These are phyloP conservation scores for Lerista edwardsae DNA, from an alignment of 2,797 vertebrate species.

Conservation along the genomic window DNA sequence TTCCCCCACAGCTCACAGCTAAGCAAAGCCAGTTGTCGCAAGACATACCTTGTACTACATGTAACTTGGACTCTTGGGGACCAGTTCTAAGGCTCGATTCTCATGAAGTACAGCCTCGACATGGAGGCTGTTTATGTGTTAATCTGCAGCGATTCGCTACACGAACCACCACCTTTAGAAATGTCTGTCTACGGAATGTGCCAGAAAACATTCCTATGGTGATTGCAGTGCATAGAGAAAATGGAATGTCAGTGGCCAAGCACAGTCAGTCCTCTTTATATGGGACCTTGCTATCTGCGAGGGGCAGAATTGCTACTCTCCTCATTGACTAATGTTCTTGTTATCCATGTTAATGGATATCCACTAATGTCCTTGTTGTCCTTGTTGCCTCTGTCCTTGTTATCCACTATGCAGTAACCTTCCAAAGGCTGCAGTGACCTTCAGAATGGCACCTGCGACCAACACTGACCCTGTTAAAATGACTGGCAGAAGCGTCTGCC, in stretches of 20 bases:
- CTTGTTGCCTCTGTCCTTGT: no score
- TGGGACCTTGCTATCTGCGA: no score
- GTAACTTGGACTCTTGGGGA: not conserved
- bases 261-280: no score
- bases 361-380: no score
- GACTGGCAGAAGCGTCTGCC: no score
- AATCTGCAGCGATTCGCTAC: not conserved
- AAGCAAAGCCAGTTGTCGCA: constrained; percentile 6
- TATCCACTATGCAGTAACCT: no score
- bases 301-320: no score
- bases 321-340: no score
- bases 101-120: not conserved
- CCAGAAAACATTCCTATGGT: not conserved
- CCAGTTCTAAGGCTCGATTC: not conserved
- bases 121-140: not conserved
- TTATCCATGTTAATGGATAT: no score
- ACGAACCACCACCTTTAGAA: not conserved
- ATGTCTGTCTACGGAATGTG: not conserved
- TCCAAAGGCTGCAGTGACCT: no score
- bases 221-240: not conserved
- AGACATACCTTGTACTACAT: not conserved
- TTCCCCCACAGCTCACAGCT: not conserved
- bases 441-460: no score
- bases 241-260: not conserved
- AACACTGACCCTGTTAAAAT: no score